These are phyloP conservation scores for Tachypleus tridentatus DNA, from an alignment of 1,140 invertebrate species.

Conservation along the genomic window DNA sequence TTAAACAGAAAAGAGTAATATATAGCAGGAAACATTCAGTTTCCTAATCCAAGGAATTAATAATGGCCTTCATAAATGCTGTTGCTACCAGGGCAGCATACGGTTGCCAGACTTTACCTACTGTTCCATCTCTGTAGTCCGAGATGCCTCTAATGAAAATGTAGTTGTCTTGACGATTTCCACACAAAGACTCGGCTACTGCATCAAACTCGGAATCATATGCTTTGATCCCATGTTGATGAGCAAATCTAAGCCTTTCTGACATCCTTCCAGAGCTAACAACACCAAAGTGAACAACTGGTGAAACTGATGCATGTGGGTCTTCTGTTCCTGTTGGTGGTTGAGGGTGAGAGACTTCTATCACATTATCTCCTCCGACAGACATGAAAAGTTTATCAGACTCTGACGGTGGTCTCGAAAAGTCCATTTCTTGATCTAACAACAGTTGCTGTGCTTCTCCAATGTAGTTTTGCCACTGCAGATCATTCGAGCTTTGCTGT, in stretches of 20 bases:
- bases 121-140: constrained; percentile 89
- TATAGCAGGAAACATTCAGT: no score
- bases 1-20: no score
- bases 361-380: constrained; percentile 84
- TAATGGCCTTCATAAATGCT: constrained; percentile 80
- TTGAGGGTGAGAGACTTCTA: constrained; percentile 83
- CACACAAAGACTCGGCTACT: constrained; percentile 84
- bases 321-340: constrained; percentile 31
- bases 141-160: constrained; percentile 68
- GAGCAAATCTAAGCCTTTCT: constrained; percentile 58
- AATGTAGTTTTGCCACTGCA: constrained; percentile 50
- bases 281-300: constrained; percentile 60
- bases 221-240: constrained; percentile 57
- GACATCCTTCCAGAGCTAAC: constrained; percentile 60
- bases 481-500: constrained; percentile 26
- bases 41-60: constrained; percentile 32
- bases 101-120: constrained; percentile 88
- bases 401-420: constrained; percentile 57
- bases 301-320: constrained; percentile 27
- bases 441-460: constrained; percentile 52
- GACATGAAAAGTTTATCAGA: constrained; percentile 92
- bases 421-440: constrained; percentile 36
- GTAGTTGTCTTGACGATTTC: constrained; percentile 80
- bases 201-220: constrained; percentile 95
- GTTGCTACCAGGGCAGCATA: constrained; percentile 82